These are phyloP conservation scores for Telmatochromis sp. DNA, from an alignment of 2,113 vertebrate genomes.

Conservation along the genomic window DNA sequence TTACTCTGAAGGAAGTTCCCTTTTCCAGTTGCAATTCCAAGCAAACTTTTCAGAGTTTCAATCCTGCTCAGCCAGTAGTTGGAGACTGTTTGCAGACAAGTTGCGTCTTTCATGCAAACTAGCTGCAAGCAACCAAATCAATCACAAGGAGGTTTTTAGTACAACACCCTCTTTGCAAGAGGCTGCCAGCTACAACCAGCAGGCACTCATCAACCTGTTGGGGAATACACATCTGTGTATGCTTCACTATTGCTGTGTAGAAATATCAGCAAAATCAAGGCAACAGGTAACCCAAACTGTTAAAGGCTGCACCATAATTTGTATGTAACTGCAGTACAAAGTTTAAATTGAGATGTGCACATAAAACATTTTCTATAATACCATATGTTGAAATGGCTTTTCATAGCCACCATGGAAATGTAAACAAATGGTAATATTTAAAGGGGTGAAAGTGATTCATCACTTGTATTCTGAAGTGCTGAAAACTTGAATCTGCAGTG, in stretches of 20 bases:
- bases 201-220: background rate
- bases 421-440: background rate
- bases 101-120: background rate
- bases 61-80: background rate
- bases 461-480: background rate
- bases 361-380: background rate
- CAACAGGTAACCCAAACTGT: background rate
- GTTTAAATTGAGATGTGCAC: fast-evolving
- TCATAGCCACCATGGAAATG: background rate
- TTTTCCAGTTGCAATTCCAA: background rate
- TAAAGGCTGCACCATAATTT: background rate
- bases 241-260: background rate
- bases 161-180: background rate
- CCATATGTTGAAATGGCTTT: background rate
- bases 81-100: background rate
- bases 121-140: background rate
- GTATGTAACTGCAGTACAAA: background rate
- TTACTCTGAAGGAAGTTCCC: background rate
- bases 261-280: background rate
- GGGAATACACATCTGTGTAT: background rate
- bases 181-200: too few species aligned
- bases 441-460: background rate
- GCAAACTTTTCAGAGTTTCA: fast-evolving
- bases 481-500: background rate
- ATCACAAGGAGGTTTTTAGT: background rate